Base-by-base conservation (phyloP, 2,797 vertebrate species). In the Loris lydekkerianus region DNA sequence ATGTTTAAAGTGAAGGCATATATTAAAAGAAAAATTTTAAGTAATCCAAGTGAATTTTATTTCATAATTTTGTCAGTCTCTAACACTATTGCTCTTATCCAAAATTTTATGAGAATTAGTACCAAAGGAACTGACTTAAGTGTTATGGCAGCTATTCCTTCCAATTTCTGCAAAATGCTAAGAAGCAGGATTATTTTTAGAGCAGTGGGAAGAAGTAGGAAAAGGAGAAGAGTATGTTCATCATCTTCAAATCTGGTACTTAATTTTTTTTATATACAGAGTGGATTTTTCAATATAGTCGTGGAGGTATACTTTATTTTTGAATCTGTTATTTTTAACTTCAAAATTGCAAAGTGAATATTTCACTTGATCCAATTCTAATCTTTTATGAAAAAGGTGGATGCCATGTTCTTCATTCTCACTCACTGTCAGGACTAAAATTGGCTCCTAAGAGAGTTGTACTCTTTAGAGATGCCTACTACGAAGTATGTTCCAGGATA, bases 131-230 rank as follows among this genome's bases (percentile, higher is more conserved):
- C 25, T 72, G 27, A 80, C 46, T 63, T 91, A 91, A 56, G 6
- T 65, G 13, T 76, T 90, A 86, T 0, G 1, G 10, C 46, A 77
- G 7, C 27, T 73, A 67, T 5, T 43, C 70, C 43, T 81, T 34
- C 9, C 9, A 89, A 65, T 9, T 92, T 92, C 34, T 87, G 9
- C 88, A 82, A 94, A 27, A 80, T 31, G 4, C 23, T 83, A 80
- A 73, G 34, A 76, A 63, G 5, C 8, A 93, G 15, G 93, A 89
- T 81, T 89, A 92, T 63, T 94, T 77, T 89, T 27, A 86, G 60
- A 91, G 3, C 40, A 37, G 10, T 61, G 2, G n/a, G 20, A 85
- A 87, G 18, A 91, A 34, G 7, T 13, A 72, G 17, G 14, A 17
- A 63, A 73, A 46, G 4, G 13, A 67, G 9, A 65, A 63, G 11